Base-by-base conservation (phyloP, 2,113 vertebrate species). In the Balaeniceps rex region DNA sequence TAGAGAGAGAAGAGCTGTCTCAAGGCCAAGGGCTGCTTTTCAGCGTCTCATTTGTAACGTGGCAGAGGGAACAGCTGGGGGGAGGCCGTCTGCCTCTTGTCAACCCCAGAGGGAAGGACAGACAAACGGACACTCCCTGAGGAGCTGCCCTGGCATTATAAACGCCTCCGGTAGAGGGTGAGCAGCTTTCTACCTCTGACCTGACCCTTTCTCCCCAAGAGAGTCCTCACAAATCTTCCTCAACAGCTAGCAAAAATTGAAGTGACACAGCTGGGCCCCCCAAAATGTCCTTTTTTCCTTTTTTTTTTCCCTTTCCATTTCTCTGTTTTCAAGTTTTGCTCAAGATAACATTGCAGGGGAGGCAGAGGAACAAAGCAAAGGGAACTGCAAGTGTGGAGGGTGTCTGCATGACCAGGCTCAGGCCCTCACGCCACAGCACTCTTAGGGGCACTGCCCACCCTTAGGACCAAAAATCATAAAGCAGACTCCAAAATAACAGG, bases 41-140 rank as follows among this genome's bases (percentile, higher is more conserved):
- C 98, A 98, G 97, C 95, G 54, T 98, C 98, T 98, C 97, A 98
- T 98, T 98, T 98, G 98, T 98, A 98, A 98, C 40, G 44, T 96
- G 97, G 98, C 97, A 97, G 86, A 97, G 91, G 89, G 96, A 98
- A 98, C 98, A 98, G 98, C 98, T 98, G 97, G 97, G 95, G 90
- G 54, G 57, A 95, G 42, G 71, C 83, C 12, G 52, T 94, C 93
- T 93, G 87, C 78, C 92, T 96, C 93, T 91, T 64, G 77, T 92
- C 97, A 96, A 63, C 40, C 83, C 80, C 63, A 85, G 96, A 87
- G 90, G 88, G 74, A 95, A 82, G 82, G 90, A 94, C 57, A 0
- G 79, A 96, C 87, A 89, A 95, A 96, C 66, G 12, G 94, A 94
- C 38, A 12, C 87, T 97, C 97, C 94, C 94, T 72, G 79, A 82